Conservation (phyloP, 1,140 invertebrate species). For the Drosophila rhopaloa region DNA sequence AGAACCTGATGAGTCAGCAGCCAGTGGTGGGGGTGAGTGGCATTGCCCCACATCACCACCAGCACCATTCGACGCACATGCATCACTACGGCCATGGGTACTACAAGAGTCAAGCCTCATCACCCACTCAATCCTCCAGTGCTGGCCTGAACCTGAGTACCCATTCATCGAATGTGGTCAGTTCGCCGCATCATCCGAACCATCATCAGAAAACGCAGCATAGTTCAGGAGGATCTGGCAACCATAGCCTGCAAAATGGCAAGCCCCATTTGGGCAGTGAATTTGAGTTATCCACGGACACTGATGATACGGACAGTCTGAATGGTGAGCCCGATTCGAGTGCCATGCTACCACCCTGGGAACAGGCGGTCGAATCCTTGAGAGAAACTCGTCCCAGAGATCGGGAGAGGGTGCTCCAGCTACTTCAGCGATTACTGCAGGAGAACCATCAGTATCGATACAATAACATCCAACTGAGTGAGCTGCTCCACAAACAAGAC, state of each 20-base stretch:
- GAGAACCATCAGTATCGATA: slow-evolving; percentile 80
- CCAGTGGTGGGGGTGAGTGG: slow-evolving; percentile 22
- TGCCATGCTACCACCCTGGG: slow-evolving; percentile 77
- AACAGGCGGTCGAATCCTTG: slow-evolving; percentile 75
- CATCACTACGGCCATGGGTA: slow-evolving; percentile 42
- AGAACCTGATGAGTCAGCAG: slow-evolving; percentile 74
- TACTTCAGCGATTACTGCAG: slow-evolving; percentile 73
- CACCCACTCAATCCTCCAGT: slow-evolving; percentile 81
- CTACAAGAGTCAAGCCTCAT: slow-evolving; percentile 63
- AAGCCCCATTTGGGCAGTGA: slow-evolving; percentile 85
- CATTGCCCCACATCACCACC: slow-evolving; percentile 36
- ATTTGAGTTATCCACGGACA: slow-evolving; percentile 88
- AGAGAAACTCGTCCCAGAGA: slow-evolving; percentile 70
- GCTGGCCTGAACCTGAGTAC: slow-evolving; percentile 77
- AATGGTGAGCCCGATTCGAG: slow-evolving; percentile 85
- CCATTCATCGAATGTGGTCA: slow-evolving; percentile 69
- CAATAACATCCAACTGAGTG: slow-evolving; percentile 68
- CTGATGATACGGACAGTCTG: slow-evolving; percentile 85
- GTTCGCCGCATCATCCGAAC: slow-evolving; percentile 51
- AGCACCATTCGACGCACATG: slow-evolving; percentile 36
- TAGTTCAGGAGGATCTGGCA: slow-evolving; percentile 2
- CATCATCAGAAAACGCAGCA: slow-evolving; percentile 13
- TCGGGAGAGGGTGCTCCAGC: slow-evolving; percentile 65
- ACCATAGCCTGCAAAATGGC: slow-evolving; percentile 25
- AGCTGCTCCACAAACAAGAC: slow-evolving; percentile 71